A percentile compares a stretch with the other conserved stretches of the same genome.
These are phyloP conservation scores for Diaperis boleti DNA, from an alignment of 2,888 invertebrate species.

Conservation along the genomic window DNA sequence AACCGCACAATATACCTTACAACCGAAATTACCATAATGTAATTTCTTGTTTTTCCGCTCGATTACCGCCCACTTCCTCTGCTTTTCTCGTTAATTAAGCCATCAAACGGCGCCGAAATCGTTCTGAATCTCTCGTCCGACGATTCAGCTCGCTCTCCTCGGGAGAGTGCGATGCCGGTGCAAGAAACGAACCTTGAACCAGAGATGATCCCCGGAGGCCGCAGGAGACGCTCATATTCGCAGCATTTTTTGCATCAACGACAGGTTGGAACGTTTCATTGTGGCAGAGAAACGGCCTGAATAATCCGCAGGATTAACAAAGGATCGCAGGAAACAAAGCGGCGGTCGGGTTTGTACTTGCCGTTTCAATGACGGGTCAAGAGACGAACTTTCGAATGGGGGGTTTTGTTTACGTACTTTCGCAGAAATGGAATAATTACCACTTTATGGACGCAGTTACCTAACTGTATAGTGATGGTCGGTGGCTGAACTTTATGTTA, in stretches of 20 bases:
- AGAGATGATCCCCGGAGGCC: slow-evolving; percentile 29
- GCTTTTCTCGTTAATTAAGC: slow-evolving; percentile 2
- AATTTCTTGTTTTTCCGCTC: background rate
- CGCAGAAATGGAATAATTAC: too few relatives aligned
- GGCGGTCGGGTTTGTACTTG: too few relatives aligned
- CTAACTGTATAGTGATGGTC: too few relatives aligned
- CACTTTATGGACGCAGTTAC: too few relatives aligned
- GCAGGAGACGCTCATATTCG: slow-evolving; percentile 34
- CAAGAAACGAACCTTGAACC: slow-evolving; percentile 33
- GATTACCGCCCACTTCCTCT: background rate
- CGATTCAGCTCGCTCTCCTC: too few relatives aligned
- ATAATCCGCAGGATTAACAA: slow-evolving; percentile 14
- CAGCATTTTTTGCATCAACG: slow-evolving; percentile 25
- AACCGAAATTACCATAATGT: too few relatives aligned
- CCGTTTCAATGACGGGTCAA: background rate
- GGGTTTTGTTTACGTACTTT: too few relatives aligned
- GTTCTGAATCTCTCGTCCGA: too few relatives aligned
- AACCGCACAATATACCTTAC: too few relatives aligned
- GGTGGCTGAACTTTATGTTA: too few relatives aligned
- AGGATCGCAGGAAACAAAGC: background rate
- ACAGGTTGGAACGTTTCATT: slow-evolving; percentile 25
- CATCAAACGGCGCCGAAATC: background rate
- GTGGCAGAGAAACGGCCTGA: slow-evolving; percentile 1
- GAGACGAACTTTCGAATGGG: slow-evolving; percentile 2
- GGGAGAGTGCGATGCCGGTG: slow-evolving; percentile 17